Evolutionary conservation across 2,113 vertebrate genomes (phyloP).

Genomic region (Notiomystis cincta): DNA sequence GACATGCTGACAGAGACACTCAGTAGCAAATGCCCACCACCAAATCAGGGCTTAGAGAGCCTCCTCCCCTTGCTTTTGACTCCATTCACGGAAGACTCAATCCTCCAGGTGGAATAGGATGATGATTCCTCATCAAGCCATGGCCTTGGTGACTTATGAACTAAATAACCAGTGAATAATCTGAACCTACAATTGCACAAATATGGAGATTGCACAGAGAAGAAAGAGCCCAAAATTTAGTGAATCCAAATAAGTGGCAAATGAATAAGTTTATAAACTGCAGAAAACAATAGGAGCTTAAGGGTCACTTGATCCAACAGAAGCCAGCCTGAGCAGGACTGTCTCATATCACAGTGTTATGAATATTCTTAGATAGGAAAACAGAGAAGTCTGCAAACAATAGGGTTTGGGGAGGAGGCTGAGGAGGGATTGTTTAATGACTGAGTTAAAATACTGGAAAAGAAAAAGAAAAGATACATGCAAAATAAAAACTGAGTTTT

Average conservation of each 20-base stretch:
- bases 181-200: background rate
- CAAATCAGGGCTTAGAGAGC: background rate
- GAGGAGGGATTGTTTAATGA: background rate
- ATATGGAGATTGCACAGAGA: background rate
- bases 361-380: constrained; percentile 49
- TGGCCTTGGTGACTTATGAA: background rate
- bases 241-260: background rate
- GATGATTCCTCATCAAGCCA: background rate
- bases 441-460: constrained; percentile 1
- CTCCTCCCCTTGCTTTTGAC: background rate
- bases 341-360: background rate
- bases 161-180: background rate
- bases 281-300: constrained; percentile 46
- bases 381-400: constrained; percentile 20
- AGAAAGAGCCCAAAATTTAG: background rate
- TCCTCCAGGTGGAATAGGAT: background rate
- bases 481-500: background rate
- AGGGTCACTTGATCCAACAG: constrained; percentile 18
- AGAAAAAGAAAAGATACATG: background rate
- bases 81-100: background rate
- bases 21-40: background rate
- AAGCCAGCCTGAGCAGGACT: constrained; percentile 34
- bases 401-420: background rate
- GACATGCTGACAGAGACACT: background rate
- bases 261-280: background rate